These are phyloP conservation scores for Globia sparganii DNA, from an alignment of 2,888 invertebrate genomes.

Conservation along the genomic window DNA sequence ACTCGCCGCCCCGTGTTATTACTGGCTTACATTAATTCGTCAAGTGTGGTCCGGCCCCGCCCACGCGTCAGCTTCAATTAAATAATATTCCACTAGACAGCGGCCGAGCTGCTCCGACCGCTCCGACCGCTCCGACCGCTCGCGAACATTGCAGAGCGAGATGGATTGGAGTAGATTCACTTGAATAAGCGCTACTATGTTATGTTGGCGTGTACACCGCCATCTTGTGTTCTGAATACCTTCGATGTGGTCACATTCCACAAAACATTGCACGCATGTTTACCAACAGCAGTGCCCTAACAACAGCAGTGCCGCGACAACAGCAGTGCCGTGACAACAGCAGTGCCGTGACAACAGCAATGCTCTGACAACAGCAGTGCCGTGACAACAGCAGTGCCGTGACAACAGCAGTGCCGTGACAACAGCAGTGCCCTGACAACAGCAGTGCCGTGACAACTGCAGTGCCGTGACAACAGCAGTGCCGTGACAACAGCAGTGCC, in stretches of 20 bases:
- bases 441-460: background rate
- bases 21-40: slow-evolving; percentile 76
- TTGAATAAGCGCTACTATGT: background rate
- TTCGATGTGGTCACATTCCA: background rate
- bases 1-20: slow-evolving; percentile 72
- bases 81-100: slow-evolving; percentile 63
- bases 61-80: slow-evolving; percentile 68
- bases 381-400: background rate
- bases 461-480: background rate
- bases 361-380: background rate
- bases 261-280: background rate
- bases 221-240: background rate
- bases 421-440: too few species aligned
- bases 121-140: background rate
- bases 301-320: background rate
- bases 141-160: background rate
- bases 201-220: background rate
- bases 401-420: background rate
- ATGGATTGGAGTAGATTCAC: slow-evolving; percentile 18
- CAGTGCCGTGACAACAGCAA: too few species aligned
- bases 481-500: too few species aligned
- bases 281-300: too few species aligned
- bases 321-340: background rate
- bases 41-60: slow-evolving; percentile 79
- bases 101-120: slow-evolving; percentile 15